Conservation (phyloP, 1,140 invertebrate species). For the Leptinotarsa lineolata region DNA sequence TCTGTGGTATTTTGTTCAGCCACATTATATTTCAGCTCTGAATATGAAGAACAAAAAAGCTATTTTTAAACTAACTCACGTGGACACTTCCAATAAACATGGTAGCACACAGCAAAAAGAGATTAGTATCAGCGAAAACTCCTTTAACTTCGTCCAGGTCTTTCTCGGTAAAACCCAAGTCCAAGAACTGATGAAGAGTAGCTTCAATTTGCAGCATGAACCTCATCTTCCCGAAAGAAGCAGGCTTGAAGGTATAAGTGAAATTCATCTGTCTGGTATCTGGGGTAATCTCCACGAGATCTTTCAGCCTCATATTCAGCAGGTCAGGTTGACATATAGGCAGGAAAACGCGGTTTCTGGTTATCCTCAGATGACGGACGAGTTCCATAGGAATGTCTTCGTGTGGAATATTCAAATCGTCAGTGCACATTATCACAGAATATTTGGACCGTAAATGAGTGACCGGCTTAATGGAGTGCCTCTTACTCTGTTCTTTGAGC, state of each 20-base stretch:
- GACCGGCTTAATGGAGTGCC: slow-evolving; percentile 43
- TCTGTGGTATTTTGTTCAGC: too few species aligned
- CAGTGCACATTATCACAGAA: slow-evolving; percentile 50
- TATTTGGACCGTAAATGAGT: slow-evolving; percentile 50
- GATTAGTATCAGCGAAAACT: slow-evolving; percentile 94
- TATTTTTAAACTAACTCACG: slow-evolving; percentile 65
- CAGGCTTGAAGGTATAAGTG: slow-evolving; percentile 66
- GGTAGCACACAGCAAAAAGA: slow-evolving; percentile 91
- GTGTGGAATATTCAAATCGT: slow-evolving; percentile 49
- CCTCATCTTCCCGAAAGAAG: slow-evolving; percentile 71
- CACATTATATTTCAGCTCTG: too few species aligned
- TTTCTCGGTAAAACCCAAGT: slow-evolving; percentile 87
- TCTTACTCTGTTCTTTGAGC: slow-evolving; percentile 44
- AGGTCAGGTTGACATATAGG: slow-evolving; percentile 84
- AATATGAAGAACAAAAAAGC: not conserved
- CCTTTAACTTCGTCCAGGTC: slow-evolving; percentile 97
- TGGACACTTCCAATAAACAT: slow-evolving; percentile 90
- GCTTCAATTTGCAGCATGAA: slow-evolving; percentile 80
- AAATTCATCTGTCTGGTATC: slow-evolving; percentile 64
- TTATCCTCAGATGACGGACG: slow-evolving; percentile 61
- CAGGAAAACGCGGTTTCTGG: slow-evolving; percentile 71
- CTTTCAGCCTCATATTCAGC: slow-evolving; percentile 74
- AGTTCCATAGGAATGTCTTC: slow-evolving; percentile 64
- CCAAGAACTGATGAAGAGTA: slow-evolving; percentile 73
- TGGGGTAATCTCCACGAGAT: slow-evolving; percentile 69